Evolutionary conservation across 2,888 invertebrate species (phyloP).

Genomic region (Strigamia transsilvanica): DNA sequence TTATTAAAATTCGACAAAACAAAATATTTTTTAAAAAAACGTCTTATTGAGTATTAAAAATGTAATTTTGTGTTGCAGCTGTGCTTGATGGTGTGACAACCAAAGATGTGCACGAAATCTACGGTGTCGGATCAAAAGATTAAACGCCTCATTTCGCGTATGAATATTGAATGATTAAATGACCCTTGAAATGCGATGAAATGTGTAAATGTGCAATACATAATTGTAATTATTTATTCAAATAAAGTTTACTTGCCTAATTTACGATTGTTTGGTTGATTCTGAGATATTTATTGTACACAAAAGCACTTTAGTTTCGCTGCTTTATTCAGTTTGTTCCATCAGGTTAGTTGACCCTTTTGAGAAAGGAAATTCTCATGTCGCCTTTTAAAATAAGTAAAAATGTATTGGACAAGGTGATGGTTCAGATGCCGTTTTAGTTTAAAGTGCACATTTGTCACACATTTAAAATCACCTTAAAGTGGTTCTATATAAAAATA

Average conservation of each 20-base stretch:
- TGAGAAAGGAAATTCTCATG: neutral
- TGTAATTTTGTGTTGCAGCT: constrained; percentile 43
- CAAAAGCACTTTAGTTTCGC: constrained; percentile 10
- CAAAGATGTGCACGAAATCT: constrained; percentile 37
- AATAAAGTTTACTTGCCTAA: neutral
- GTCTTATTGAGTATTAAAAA: neutral
- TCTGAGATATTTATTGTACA: neutral
- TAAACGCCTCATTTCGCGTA: neutral
- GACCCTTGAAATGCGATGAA: neutral
- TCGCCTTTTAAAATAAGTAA: neutral
- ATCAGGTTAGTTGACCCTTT: constrained; percentile 26
- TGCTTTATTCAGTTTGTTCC: neutral
- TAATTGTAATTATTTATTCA: neutral
- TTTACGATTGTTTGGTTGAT: neutral
- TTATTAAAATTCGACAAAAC: neutral
- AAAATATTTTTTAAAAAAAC: no score
- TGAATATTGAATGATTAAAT: constrained; percentile 32
- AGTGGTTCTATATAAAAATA: no score
- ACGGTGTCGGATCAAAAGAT: constrained; percentile 13
- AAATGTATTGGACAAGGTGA: neutral
- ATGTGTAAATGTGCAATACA: neutral
- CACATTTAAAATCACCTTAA: no score
- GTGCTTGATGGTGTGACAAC: constrained; percentile 46
- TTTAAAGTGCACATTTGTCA: no score
- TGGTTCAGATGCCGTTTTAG: no score